Evolutionary conservation across 2,113 vertebrate genomes (phyloP), one percentile per base, ranked within the genome.

Genomic region (Pholis gunnellus): DNA sequence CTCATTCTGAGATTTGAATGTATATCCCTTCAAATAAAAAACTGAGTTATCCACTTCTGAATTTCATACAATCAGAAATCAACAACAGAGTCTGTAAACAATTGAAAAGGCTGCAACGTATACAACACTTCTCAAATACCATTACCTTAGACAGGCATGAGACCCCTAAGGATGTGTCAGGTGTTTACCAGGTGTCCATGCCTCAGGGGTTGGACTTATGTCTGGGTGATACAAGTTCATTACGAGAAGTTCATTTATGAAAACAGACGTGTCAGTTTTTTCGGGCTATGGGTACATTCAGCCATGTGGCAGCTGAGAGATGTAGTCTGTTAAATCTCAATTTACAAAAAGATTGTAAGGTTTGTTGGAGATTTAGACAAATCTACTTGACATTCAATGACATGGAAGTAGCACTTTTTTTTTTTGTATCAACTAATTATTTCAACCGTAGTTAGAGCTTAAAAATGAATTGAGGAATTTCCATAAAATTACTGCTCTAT

Each of bases 1-100:
- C 25, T 79, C 42, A 72, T 29, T 64, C 18, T 15, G 15, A 48
- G 27, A 44, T 82, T 38, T 38, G 2, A 72, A 71, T 57, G 61
- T 40, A 64, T 81, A 64, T 81, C 42, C 34, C 1, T 2, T 48
- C 9, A 50, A 48, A 71, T 46, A 54, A 57, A 64, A 75, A 60
- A 63, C 6, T 0, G 1, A 76, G n/a, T 46, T 56, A 70, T 72
- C 46, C 1, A 36, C 18, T 2, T 60, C 29, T 79, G 52, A 5
- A 25, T 61, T 66, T 40, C 22, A 11, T 54, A 78, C 27, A 63
- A 31, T 46, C 20, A 67, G 18, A 46, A 38, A 48, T 59, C 64
- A 67, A 63, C 22, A 66, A 4, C 18, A 48, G 0, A 22, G 17
- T 7, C 56, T 40, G 40, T 65, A 18, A 61, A 54, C 31, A 71